Evolutionary conservation across 2,888 invertebrate genomes (phyloP), one percentile per base, ranked within the genome.

Genomic region (Pristionchus maxplancki): DNA sequence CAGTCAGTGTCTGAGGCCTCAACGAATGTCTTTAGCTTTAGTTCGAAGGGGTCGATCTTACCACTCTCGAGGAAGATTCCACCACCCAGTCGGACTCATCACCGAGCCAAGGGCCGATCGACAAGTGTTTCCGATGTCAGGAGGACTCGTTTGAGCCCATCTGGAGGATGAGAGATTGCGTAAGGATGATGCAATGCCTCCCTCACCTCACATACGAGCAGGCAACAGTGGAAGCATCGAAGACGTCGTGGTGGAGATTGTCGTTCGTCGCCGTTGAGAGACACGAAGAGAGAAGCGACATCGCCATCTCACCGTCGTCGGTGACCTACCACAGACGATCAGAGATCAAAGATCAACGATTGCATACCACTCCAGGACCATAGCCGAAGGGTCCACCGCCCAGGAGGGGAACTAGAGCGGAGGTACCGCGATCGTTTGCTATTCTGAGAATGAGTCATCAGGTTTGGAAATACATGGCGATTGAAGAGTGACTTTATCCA

Each of bases 281-380:
- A 24, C 24, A 62, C 0, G 88, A 88, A 28, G 88, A 78, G 62
- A 88, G 88, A 13, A 88, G 62, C n/a, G 88, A 88, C 81, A 58
- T 58, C 50, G 88, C 88, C 88, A 88, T 88, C 81, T 88, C 88
- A 4, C 78, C 78, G 31, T 88, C 88, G 31, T 88, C 88, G 4
- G 88, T 88, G 8, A 88, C 88, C 88, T 88, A 78, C 1, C 20
- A 87, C 17, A 20, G 24, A 34, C 64, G 74, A 67, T 71, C 74
- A 87, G 34, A 87, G 71, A 87, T 50, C 17, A 71, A 74, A 64
- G 85, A 67, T 67, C 48, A 64, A 85, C 64, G 44, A 64, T 85
- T 44, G 31, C 74, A 74, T 13, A 88, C 88, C n/a, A 88, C 88
- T 34, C 88, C 88, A 9, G 88, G 88, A 37, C 78, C 88, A 40